phyloP scores from a whole-genome alignment of 2,797 vertebrate species.

The Crax fasciolata region DNA sequence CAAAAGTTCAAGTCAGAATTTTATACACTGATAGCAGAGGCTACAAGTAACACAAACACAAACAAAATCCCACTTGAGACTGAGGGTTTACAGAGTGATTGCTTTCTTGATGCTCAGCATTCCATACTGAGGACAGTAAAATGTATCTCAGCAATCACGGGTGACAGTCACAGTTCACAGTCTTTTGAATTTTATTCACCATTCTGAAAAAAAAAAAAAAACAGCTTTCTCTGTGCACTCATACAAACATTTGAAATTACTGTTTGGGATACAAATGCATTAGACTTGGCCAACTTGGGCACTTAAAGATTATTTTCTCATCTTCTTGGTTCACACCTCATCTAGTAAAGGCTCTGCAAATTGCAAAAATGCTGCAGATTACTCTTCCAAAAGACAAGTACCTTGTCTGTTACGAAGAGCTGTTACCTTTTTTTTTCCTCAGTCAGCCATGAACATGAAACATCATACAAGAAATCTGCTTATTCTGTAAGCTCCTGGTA shows the following conservation, averaged over 20 bases:
- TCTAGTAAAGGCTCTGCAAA: neutral
- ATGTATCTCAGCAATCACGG: neutral
- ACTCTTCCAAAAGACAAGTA: neutral
- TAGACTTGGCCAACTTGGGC: neutral
- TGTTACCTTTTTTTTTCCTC: neutral
- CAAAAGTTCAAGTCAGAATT: constrained; percentile 44
- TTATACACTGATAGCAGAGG: constrained; percentile 1
- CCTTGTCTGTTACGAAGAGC: neutral
- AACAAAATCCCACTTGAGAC: neutral
- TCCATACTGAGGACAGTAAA: neutral
- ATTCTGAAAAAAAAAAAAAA: neutral
- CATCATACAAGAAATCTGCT: constrained; percentile 32
- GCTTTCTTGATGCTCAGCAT: neutral
- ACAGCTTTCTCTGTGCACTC: neutral
- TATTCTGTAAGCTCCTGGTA: constrained; percentile 27
- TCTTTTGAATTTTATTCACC: neutral
- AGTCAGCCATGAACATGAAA: constrained; percentile 9
- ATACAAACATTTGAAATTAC: neutral
- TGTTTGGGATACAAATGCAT: neutral
- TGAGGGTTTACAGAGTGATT: neutral
- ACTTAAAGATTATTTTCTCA: neutral
- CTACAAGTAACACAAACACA: neutral
- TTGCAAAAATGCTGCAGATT: neutral
- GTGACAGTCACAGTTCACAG: neutral
- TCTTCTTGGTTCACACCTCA: neutral